Conservation (phyloP, 2,888 invertebrate genomes). For the Cheilosia urbana region DNA sequence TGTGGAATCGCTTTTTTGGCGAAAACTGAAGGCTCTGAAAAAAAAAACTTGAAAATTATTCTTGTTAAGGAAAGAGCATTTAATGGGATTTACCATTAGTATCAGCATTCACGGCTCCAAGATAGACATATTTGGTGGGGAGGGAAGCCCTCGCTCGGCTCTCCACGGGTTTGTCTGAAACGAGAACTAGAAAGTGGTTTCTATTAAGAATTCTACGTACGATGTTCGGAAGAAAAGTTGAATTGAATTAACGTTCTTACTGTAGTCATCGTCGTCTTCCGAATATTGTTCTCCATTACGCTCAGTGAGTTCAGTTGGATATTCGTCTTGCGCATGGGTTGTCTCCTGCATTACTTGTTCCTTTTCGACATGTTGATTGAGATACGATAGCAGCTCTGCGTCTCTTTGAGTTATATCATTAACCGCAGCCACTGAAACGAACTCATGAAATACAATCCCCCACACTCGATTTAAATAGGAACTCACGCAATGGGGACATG, state of each 20-base stretch:
- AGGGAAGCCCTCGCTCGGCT: conserved; percentile 77
- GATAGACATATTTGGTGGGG: conserved; percentile 77
- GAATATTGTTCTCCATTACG: conserved; percentile 25
- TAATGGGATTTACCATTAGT: conserved; percentile 58
- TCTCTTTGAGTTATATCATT: conserved; percentile 78
- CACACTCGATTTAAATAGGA: not conserved
- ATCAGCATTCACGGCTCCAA: conserved; percentile 56
- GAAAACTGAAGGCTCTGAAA: conserved; percentile 76
- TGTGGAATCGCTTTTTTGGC: conserved; percentile 77
- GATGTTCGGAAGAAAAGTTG: not conserved
- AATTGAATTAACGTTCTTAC: conserved; percentile 53
- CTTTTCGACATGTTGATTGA: conserved; percentile 71
- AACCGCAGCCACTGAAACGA: conserved; percentile 77
- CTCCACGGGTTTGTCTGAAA: conserved; percentile 77
- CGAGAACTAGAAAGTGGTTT: conserved; percentile 54
- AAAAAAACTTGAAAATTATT: not conserved
- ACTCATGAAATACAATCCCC: not conserved
- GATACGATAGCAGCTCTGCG: conserved; percentile 76
- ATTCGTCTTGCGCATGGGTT: conserved; percentile 2
- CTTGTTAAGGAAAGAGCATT: too few species aligned
- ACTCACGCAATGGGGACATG: conserved; percentile 78
- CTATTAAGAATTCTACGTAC: not conserved
- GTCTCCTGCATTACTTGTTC: conserved; percentile 3
- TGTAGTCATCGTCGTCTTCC: conserved; percentile 74
- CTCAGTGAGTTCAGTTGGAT: not conserved